Evolutionary conservation across 2,888 invertebrate genomes (phyloP).

Genomic region (Melinaea marsaeus): DNA sequence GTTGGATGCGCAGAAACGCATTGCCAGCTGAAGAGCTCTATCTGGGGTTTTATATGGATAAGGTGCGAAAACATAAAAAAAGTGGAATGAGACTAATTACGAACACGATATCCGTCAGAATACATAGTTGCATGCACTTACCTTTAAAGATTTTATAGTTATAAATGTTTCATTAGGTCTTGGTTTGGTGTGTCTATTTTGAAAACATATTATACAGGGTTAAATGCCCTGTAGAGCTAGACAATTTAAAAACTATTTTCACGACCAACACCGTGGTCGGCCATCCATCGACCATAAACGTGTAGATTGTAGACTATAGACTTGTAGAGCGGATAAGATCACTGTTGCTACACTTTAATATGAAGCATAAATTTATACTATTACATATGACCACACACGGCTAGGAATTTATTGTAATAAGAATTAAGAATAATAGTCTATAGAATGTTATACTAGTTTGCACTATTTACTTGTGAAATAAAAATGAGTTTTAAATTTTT

Average conservation of each 20-base stretch:
- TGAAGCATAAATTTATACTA: neutral
- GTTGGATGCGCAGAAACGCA: slow-evolving; percentile 59
- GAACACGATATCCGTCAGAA: slow-evolving; percentile 52
- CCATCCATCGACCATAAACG: slow-evolving; percentile 32
- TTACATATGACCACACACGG: too few relatives aligned
- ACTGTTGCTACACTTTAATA: neutral
- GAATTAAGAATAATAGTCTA: too few relatives aligned
- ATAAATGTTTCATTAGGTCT: slow-evolving; percentile 27
- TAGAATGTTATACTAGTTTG: too few relatives aligned
- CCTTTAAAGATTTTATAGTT: slow-evolving; percentile 23
- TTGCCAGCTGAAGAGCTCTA: slow-evolving; percentile 46
- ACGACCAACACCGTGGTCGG: slow-evolving; percentile 59
- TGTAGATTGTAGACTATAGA: slow-evolving; percentile 18
- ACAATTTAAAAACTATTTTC: slow-evolving; percentile 44
- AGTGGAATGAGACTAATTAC: slow-evolving; percentile 63
- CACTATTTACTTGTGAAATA: too few relatives aligned
- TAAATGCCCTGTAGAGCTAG: slow-evolving; percentile 57
- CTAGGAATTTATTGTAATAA: too few relatives aligned
- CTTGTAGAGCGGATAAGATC: neutral
- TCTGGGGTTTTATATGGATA: slow-evolving; percentile 54
- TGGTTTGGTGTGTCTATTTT: slow-evolving; percentile 35
- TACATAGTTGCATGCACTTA: slow-evolving; percentile 25
- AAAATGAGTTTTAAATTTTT: too few relatives aligned
- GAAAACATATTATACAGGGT: slow-evolving; percentile 47
- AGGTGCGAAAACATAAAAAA: slow-evolving; percentile 59